A percentile compares a stretch with the other conserved stretches of the same genome.
These are phyloP conservation scores for Oncorhynchus gorbuscha DNA, from an alignment of 2,113 vertebrate species.

Conservation along the genomic window DNA sequence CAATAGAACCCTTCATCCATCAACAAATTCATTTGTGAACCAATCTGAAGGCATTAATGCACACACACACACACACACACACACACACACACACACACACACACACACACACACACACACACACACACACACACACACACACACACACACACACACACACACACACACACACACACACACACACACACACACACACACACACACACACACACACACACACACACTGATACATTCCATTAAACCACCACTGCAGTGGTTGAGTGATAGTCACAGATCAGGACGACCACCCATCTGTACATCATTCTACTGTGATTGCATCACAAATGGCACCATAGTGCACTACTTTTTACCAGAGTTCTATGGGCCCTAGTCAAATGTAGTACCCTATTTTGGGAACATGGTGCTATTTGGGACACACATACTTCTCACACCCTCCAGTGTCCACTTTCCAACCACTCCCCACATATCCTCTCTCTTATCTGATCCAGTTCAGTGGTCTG, in stretches of 20 bases:
- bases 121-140: not conserved
- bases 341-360: too few relatives aligned
- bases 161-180: not conserved
- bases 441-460: not conserved
- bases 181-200: too few relatives aligned
- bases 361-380: too few relatives aligned
- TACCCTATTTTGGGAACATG: too few relatives aligned
- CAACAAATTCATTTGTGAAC: not conserved
- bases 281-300: not conserved
- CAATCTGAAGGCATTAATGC: not conserved
- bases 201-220: not conserved
- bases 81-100: too few relatives aligned
- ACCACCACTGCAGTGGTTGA: not conserved
- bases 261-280: not conserved
- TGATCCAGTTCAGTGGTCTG: slow-evolving; percentile 12
- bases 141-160: slow-evolving; percentile 5
- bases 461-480: not conserved
- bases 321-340: too few relatives aligned
- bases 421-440: not conserved
- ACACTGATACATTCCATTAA: not conserved
- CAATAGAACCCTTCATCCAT: not conserved
- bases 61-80: too few relatives aligned
- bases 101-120: too few relatives aligned
- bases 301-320: not conserved
- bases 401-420: too few relatives aligned